These are phyloP conservation scores for Archaeoteleia sp. DNA, from an alignment of 2,888 invertebrate genomes.

Conservation along the genomic window DNA sequence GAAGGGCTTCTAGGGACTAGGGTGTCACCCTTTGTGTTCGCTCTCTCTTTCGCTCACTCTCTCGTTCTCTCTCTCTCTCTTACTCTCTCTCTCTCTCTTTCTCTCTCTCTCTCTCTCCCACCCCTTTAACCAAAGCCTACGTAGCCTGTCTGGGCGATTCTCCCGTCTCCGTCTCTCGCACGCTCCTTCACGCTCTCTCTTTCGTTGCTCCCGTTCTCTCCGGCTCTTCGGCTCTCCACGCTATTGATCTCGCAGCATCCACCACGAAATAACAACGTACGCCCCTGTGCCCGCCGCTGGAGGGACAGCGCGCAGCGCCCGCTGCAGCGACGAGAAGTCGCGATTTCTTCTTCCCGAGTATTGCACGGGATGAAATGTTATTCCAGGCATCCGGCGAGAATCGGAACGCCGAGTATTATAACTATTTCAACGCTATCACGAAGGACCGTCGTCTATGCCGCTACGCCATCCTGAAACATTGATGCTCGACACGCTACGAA, in stretches of 20 bases:
- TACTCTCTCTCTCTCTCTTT: conserved; percentile 50
- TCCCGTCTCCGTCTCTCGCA: conserved; percentile 50
- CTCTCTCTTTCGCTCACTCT: conserved; percentile 54
- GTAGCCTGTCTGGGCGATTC: conserved; percentile 37
- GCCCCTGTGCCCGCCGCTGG: conserved; percentile 58
- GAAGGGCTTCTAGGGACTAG: conserved; percentile 59
- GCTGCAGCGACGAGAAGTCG: conserved; percentile 43
- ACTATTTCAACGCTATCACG: no score
- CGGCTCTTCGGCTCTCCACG: conserved; percentile 70
- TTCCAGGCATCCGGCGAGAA: no score
- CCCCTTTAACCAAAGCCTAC: no score
- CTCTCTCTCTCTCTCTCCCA: conserved; percentile 50
- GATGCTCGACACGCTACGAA: no score
- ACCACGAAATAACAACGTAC: conserved; percentile 74
- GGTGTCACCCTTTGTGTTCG: conserved; percentile 65
- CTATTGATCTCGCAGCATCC: conserved; percentile 75
- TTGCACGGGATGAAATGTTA: no score
- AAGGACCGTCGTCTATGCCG: no score
- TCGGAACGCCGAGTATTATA: no score
- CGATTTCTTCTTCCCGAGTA: conserved; percentile 30
- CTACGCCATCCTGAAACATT: no score
- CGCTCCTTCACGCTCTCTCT: conserved; percentile 40
- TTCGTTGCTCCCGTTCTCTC: conserved; percentile 58
- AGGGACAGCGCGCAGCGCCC: conserved; percentile 52
- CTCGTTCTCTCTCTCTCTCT: conserved; percentile 30